These are phyloP conservation scores for Synergus gifuensis DNA, from an alignment of 2,888 invertebrate species.

Conservation along the genomic window DNA sequence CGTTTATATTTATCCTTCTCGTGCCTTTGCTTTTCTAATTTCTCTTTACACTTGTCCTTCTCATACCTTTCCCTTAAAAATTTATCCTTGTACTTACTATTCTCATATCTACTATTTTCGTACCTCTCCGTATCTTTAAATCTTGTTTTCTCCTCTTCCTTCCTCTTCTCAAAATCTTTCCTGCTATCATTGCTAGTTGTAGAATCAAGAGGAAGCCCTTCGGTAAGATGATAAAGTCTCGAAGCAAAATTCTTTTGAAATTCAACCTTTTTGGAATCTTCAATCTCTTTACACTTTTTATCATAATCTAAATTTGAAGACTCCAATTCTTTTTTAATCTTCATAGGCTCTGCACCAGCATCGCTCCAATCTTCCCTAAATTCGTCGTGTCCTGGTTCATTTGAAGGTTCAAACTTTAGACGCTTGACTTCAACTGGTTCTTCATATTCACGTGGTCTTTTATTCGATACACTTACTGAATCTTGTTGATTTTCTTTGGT, in stretches of 20 bases:
- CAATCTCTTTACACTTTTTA: neutral
- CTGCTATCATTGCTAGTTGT: neutral
- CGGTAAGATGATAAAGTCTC: neutral
- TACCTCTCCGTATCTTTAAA: neutral
- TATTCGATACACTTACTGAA: neutral
- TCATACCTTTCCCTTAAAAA: slow-evolving; percentile 14
- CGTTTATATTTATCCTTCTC: slow-evolving; percentile 26
- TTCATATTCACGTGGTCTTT: slow-evolving; percentile 11
- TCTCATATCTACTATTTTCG: neutral
- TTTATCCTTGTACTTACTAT: slow-evolving; percentile 40
- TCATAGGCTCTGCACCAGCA: neutral
- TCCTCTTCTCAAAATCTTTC: neutral
- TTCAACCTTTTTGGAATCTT: neutral
- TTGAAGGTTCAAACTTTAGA: neutral
- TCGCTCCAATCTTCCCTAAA: neutral
- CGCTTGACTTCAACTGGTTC: neutral
- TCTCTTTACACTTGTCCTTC: slow-evolving; percentile 14
- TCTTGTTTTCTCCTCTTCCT: neutral
- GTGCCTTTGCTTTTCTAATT: slow-evolving; percentile 19
- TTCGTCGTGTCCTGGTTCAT: neutral
- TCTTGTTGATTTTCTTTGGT: slow-evolving; percentile 43
- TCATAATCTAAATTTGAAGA: neutral
- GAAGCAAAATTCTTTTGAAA: neutral
- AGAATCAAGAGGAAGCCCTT: neutral
- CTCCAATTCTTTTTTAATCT: slow-evolving; percentile 14